Evolutionary conservation across 2,888 invertebrate genomes (phyloP).

Genomic region (Euzetes globulus): DNA sequence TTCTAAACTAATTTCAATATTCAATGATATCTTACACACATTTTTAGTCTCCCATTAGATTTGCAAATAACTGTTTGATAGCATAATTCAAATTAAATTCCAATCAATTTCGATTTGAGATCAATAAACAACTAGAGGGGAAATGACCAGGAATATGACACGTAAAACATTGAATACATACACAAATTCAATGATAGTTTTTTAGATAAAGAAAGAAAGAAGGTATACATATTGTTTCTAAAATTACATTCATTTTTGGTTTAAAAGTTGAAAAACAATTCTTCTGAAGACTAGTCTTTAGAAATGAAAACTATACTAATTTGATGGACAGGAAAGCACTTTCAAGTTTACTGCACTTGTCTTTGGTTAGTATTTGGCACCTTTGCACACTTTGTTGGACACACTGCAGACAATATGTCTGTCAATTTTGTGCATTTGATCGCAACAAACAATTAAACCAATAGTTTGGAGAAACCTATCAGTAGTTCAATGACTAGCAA

Average conservation of each 20-base stretch:
- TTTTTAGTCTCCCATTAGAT: no score
- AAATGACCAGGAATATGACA: slow-evolving; percentile 20
- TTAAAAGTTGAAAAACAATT: neutral
- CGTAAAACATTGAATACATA: neutral
- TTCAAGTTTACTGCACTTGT: slow-evolving; percentile 17
- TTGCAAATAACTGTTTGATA: no score
- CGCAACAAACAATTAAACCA: neutral
- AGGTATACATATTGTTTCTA: neutral
- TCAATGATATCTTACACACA: no score
- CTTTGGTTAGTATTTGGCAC: slow-evolving; percentile 27
- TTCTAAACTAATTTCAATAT: no score
- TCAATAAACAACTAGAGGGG: neutral
- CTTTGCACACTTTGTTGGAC: neutral
- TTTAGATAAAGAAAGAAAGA: neutral
- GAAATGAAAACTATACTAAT: neutral
- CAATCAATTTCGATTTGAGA: neutral
- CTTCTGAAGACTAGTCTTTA: neutral
- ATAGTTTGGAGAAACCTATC: neutral
- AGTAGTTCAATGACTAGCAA: slow-evolving; percentile 12
- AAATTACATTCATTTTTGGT: neutral
- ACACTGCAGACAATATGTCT: no score
- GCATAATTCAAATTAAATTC: neutral
- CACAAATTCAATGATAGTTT: neutral
- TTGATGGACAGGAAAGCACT: slow-evolving; percentile 7
- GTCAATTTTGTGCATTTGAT: neutral